Base-by-base conservation (phyloP, 2,797 vertebrate genomes). In the Lophotriccus pileatus region DNA sequence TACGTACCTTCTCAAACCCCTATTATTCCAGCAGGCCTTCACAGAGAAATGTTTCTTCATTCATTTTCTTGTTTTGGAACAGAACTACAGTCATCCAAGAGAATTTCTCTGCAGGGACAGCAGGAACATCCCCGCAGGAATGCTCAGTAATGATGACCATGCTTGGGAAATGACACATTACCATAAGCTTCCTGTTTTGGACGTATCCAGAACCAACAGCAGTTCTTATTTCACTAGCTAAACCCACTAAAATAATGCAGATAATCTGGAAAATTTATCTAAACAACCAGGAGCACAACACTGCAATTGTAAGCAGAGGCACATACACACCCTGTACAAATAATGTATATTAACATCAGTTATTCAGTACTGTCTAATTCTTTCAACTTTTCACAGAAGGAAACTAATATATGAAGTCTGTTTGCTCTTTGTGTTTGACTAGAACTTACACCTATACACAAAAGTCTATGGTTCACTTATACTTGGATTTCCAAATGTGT, bases 201-300 rank as follows among this genome's bases (percentile, higher is more conserved):
- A 76, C 47, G 53, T 12, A 93, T 27, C 56, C 63, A 89, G 55
- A 79, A 93, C 50, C 56, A 87, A 73, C 2, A 94, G 32, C 52
- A 94, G 78, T 64, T 91, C 30, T 75, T 85, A 85, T 14, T 84
- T 89, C 58, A 62, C 41, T 92, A 78, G 53, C 70, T 76, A 90
- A 92, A 70, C 18, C 7, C 47, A 75, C 22, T 47, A 79, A 88
- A 7, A 28, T 5, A 80, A 30, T 5, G 9, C 32, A 64, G 41
- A 55, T 78, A 79, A 85, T 81, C 47, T 83, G 52, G 69, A 95
- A 80, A 92, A 90, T 70, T 78, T 86, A 44, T 91, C 34, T 90
- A 87, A 95, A 94, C 50, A 95, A 95, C 72, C 63, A 67, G 82
- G 69, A 87, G 53, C 53, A 87, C 72, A 89, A 80, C 52, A 60